Conservation (phyloP, 2,888 invertebrate genomes). For the Tetragonula carbonaria region DNA sequence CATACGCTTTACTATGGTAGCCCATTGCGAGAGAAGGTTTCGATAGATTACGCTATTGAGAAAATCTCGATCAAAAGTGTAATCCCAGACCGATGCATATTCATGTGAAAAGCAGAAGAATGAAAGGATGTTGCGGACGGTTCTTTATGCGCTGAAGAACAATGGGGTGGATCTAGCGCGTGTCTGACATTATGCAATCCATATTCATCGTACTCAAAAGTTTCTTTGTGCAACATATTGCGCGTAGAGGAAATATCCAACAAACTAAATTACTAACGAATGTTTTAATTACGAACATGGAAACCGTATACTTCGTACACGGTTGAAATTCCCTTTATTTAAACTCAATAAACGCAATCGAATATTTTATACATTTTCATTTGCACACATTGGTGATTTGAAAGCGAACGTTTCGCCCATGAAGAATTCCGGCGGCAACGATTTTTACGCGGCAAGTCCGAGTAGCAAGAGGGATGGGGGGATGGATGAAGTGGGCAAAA, state of each 20-base stretch:
- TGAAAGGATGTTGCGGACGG: conserved; percentile 34
- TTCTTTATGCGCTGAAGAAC: conserved; percentile 21
- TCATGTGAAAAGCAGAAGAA: conserved; percentile 34
- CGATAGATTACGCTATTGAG: conserved; percentile 3
- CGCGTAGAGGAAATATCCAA: neutral
- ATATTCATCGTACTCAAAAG: neutral
- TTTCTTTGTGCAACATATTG: neutral
- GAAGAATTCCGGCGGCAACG: conserved; percentile 39
- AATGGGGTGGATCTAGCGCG: conserved; percentile 23
- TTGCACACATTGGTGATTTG: neutral
- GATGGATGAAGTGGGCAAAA: conserved; percentile 70
- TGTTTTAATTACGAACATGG: too few relatives aligned
- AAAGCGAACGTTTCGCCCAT: neutral
- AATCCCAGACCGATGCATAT: conserved; percentile 32
- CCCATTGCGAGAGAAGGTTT: neutral
- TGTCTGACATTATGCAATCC: neutral
- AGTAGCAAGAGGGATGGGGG: conserved; percentile 43
- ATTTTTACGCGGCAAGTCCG: conserved; percentile 19
- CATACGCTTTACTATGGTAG: neutral
- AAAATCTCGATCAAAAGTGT: conserved; percentile 35
- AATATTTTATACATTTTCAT: neutral
- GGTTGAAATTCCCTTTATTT: neutral
- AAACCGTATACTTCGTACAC: too few relatives aligned
- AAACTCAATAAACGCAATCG: neutral
- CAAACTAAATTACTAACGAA: neutral